Evolutionary conservation across 2,888 invertebrate species (phyloP).

Genomic region (Drosophila quasianomalipes): DNA sequence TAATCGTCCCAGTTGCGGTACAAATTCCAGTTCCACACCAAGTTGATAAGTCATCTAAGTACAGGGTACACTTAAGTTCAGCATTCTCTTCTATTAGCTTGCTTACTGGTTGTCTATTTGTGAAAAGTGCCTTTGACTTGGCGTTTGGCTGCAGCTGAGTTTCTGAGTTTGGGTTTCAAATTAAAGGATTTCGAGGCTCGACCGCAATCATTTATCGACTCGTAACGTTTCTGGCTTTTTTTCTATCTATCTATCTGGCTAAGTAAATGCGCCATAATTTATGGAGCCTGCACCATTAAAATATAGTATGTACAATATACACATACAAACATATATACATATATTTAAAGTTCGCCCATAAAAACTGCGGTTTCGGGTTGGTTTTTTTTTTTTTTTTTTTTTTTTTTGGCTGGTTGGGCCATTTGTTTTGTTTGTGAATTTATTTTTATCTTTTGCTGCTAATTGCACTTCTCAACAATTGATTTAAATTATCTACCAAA

Average conservation of each 20-base stretch:
- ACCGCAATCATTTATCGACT: constrained; percentile 79
- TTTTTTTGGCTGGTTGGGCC: constrained; percentile 46
- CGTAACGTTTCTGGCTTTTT: constrained; percentile 51
- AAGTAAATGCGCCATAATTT: constrained; percentile 80
- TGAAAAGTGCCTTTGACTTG: constrained; percentile 81
- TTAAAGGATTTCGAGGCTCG: constrained; percentile 81
- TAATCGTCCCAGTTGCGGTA: not conserved
- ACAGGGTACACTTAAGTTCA: constrained; percentile 19
- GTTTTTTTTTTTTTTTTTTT: constrained; percentile 8
- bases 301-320: constrained; percentile 40
- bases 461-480: constrained; percentile 80
- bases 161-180: constrained; percentile 56
- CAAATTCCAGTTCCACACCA: rapidly evolving
- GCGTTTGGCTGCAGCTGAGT: constrained; percentile 27
- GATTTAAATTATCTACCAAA: constrained; percentile 78
- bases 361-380: constrained; percentile 29
- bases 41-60: not conserved
- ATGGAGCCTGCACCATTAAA: constrained; percentile 70
- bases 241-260: constrained; percentile 59
- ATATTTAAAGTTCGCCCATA: constrained; percentile 44
- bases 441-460: constrained; percentile 77
- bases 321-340: constrained; percentile 15
- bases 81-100: constrained; percentile 23
- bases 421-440: constrained; percentile 69
- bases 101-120: constrained; percentile 73